A percentile compares a stretch with the other conserved stretches of the same genome.
Evolutionary conservation across 2,113 vertebrate genomes (phyloP).

Genomic region (Camelus dromedarius): DNA sequence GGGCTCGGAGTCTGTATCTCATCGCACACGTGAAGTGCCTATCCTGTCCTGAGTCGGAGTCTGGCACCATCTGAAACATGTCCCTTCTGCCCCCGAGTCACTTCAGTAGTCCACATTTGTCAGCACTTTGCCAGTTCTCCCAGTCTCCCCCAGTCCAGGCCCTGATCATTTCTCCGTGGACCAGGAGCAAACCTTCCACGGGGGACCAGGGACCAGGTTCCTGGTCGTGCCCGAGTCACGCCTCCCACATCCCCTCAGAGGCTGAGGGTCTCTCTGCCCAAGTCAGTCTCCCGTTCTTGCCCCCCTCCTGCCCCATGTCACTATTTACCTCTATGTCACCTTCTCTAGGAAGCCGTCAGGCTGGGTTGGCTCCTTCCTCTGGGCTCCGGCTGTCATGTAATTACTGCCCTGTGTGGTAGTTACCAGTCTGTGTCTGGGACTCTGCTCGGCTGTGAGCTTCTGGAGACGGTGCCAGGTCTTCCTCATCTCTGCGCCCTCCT

Average conservation of each 20-base stretch:
- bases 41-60: background rate
- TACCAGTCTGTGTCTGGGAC: accelerated
- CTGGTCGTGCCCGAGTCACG: background rate
- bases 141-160: accelerated
- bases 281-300: background rate
- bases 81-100: background rate
- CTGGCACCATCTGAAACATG: accelerated
- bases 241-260: background rate
- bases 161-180: accelerated
- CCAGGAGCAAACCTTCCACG: background rate
- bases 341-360: background rate
- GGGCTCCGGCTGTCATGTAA: background rate
- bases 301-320: background rate
- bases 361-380: no score
- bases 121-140: accelerated
- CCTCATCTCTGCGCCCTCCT: background rate
- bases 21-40: background rate
- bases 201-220: accelerated
- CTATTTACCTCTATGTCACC: accelerated
- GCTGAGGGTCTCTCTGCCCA: background rate
- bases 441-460: background rate
- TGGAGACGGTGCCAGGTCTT: background rate
- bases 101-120: accelerated
- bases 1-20: background rate
- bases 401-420: background rate